Percentiles rank a stretch among this genome's conserved stretches.
Conservation (phyloP, 2,797 vertebrate species). For the Sebastes alutus region DNA sequence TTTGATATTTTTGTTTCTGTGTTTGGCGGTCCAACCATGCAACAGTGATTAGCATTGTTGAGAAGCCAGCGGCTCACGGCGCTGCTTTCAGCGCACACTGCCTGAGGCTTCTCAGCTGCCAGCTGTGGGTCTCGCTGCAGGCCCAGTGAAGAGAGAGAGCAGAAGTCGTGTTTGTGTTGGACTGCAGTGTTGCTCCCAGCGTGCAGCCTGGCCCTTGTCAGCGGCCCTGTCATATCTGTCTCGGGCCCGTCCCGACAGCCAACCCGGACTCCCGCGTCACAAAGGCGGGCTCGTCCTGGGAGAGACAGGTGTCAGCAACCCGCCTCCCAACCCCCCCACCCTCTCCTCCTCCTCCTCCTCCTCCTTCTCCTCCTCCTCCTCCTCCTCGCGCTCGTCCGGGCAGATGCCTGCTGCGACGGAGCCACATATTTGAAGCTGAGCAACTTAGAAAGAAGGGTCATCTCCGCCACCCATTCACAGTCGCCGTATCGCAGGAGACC, state of each 20-base stretch:
- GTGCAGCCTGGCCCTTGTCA: conserved; percentile 64
- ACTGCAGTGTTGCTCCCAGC: conserved; percentile 59
- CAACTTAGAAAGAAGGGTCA: conserved; percentile 62
- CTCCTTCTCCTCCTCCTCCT: neutral
- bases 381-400: conserved; percentile 5
- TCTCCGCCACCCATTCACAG: conserved; percentile 49
- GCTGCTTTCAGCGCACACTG: conserved; percentile 13
- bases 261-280: conserved; percentile 58
- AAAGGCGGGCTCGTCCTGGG: conserved; percentile 58
- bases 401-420: conserved; percentile 62
- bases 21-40: conserved; percentile 23
- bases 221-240: conserved; percentile 67
- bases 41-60: conserved; percentile 38
- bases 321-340: neutral
- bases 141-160: conserved; percentile 79
- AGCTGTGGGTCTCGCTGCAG: conserved; percentile 40
- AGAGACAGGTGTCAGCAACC: conserved; percentile 75
- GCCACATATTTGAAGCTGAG: conserved; percentile 60
- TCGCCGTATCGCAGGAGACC: conserved; percentile 41
- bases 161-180: conserved; percentile 59
- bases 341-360: too few species aligned
- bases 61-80: conserved; percentile 1
- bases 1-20: neutral
- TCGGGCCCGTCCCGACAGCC: conserved; percentile 59
- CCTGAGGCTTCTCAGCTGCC: conserved; percentile 58